Evolutionary conservation across 2,113 vertebrate species (phyloP), one percentile per base, ranked within the genome.

Genomic region (Takifugu flavidus): DNA sequence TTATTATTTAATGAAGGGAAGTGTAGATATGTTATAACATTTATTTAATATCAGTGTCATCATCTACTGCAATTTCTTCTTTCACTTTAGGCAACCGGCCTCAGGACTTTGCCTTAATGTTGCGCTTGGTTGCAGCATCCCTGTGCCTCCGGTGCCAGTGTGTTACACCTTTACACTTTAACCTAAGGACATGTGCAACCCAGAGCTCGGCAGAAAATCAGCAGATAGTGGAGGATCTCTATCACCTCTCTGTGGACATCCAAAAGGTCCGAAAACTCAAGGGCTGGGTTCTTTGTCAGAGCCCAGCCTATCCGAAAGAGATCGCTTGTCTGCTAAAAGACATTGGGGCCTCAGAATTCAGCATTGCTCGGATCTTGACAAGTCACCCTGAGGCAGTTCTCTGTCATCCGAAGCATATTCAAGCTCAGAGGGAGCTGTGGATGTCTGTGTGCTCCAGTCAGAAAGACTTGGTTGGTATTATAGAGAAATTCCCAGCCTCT

Each of bases 401-500:
- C 25, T 92, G 83, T 59, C 87, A 75, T 2, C 95, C 95, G 2
- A 64, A 88, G 25, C 84, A 93, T 67, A 73, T 94, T 64, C 78
- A 86, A 14, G 62, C 79, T 52, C 93, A 96, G 70, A 91, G 69
- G 67, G 87, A 91, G 42, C 84, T 98, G 31, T 99, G 97, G 95
- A 90, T 85, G 61, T 90, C 88, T 0, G 87, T 98, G 28, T 98
- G 95, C 71, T 83, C 88, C 56, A 93, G 88, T 5, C 64, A 92
- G 54, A 87, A 76, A 4, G 90, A 95, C n/a, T 72, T 99, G 56
- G 78, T 96, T 57, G 86, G 78, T 53, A 90, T 99, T 70, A 93
- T 98, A 67, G 91, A 95, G 79, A 94, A 91, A 59, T 98, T 97
- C 82, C 96, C 95, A 13, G 92, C 94, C 15, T 94, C 95, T 13